Percentiles rank a stretch among this genome's conserved stretches.
These are phyloP conservation scores for Cettia cetti DNA, from an alignment of 2,113 vertebrate species.

Conservation along the genomic window DNA sequence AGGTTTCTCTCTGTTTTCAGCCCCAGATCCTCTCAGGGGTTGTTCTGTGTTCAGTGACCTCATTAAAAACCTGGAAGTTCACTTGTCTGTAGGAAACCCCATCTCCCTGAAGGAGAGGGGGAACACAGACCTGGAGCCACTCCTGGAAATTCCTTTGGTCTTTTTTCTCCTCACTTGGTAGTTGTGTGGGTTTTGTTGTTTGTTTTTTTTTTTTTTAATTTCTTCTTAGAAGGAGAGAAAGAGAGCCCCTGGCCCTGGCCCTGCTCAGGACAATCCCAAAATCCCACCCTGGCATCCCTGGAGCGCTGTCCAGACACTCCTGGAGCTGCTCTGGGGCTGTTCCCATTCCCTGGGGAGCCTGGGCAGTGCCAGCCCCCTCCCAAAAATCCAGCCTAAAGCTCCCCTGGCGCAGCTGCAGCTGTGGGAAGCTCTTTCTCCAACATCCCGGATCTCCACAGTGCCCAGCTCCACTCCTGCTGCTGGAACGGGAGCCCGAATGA, in stretches of 20 bases:
- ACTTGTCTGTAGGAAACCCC: background rate
- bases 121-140: background rate
- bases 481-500: background rate
- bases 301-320: background rate
- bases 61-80: background rate
- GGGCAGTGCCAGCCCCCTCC: background rate
- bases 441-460: accelerated
- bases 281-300: background rate
- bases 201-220: background rate
- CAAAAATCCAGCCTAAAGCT: accelerated
- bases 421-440: background rate
- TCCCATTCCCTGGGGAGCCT: background rate
- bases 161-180: background rate
- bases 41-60: background rate
- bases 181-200: no score
- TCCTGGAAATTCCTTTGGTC: background rate
- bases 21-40: background rate
- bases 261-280: background rate
- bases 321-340: background rate
- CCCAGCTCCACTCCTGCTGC: background rate
- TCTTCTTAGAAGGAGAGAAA: no score
- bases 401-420: background rate
- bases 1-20: background rate
- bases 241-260: accelerated
- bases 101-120: background rate